Evolutionary conservation across 2,113 vertebrate genomes (phyloP), one percentile per base, ranked within the genome.

Genomic region (Periophthalmodon schlosseri): DNA sequence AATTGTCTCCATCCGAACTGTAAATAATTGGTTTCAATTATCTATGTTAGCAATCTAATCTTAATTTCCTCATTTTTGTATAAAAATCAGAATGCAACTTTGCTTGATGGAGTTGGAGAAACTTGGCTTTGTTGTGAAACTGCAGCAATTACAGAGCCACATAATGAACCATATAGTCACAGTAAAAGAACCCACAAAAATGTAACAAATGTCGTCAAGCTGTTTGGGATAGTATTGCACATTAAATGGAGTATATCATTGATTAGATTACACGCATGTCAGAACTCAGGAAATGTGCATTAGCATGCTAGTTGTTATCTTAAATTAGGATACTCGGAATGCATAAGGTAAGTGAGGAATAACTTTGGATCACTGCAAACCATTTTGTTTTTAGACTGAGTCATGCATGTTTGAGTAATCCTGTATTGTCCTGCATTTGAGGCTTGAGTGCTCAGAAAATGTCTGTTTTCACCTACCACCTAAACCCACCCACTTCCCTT

Each of bases 91-190:
- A 52, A 52, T 52, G 50, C 6, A 16, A 16, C 50, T 52, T 20
- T 16, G 52, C 52, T 8, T n/a, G 52, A 5, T 21, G 52, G 24
- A 36, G 54, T 73, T 67, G 47, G 67, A 85, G 76, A 60, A 52
- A 60, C 70, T 75, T 64, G 76, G 74, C 80, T 74, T 72, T 61
- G 36, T 12, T 73, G 74, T 60, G 68, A 81, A 72, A 82, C 80
- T 61, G 57, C 77, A 57, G 60, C 20, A 44, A 70, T 79, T 12
- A 36, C 56, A 73, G 80, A 84, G 70, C 68, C 61, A 81, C 28
- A 76, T 79, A 75, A 87, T 77, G 69, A 84, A 16, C 81, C 87
- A 69, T 74, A 28, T 24, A 61, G 14, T 61, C 58, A 18, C 28
- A 63, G 28, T 63, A 63, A 63, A 63, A 63, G 28, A 63, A 63